Percentiles rank a stretch among this genome's conserved stretches.
Evolutionary conservation across 2,797 vertebrate species (phyloP).

Genomic region (Spheniscus humboldti): DNA sequence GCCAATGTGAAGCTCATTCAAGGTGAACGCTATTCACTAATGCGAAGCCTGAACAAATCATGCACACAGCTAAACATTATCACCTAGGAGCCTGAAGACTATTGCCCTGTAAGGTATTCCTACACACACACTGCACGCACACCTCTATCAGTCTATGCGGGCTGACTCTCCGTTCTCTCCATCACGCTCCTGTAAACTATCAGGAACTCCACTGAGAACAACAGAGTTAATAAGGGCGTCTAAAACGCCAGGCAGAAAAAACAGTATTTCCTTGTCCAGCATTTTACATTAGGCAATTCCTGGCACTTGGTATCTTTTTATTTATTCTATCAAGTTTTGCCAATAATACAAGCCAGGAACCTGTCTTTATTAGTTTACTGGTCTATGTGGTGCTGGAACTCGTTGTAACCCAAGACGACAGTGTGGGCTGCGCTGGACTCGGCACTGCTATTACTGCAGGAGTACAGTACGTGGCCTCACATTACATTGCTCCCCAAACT

Average conservation of each 20-base stretch:
- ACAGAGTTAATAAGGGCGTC: not conserved
- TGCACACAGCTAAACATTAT: fast-evolving
- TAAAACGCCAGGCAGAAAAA: not conserved
- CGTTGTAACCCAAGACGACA: not conserved
- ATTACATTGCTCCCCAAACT: not conserved
- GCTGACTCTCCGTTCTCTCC: not conserved
- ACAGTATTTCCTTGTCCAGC: not conserved
- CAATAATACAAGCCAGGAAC: slow-evolving; percentile 43
- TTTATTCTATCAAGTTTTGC: slow-evolving; percentile 35
- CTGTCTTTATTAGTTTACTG: slow-evolving; percentile 5
- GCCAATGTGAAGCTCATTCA: not conserved
- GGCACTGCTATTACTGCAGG: not conserved
- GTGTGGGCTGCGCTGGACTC: not conserved
- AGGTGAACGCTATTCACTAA: not conserved
- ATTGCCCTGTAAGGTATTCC: not conserved
- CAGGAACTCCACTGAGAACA: not conserved
- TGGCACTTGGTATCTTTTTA: not conserved
- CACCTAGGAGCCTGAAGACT: not conserved
- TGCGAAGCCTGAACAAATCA: not conserved
- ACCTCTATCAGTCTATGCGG: not conserved
- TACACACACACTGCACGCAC: not conserved
- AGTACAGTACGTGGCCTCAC: not conserved
- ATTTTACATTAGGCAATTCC: not conserved
- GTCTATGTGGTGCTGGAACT: not conserved
- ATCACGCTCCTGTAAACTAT: fast-evolving